Evolutionary conservation across 2,888 invertebrate species (phyloP).

Genomic region (Sturmia bella): DNA sequence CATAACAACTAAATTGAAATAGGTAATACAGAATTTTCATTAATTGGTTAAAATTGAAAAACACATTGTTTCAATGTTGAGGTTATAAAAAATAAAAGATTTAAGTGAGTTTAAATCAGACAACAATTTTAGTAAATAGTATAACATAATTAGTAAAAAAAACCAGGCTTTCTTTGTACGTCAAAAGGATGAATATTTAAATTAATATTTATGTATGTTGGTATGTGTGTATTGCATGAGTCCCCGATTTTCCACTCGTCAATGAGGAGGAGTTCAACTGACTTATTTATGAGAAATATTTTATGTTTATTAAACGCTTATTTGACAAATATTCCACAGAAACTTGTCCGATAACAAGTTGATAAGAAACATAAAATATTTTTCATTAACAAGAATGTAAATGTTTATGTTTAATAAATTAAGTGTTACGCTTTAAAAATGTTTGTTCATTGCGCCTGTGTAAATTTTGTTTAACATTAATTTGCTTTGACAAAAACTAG

Average conservation of each 20-base stretch:
- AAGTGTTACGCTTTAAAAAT: conserved; percentile 16
- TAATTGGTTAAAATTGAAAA: conserved; percentile 29
- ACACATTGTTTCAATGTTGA: conserved; percentile 51
- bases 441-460: conserved; percentile 12
- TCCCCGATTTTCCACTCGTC: conserved; percentile 42
- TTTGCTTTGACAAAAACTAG: background rate
- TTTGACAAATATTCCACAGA: no score
- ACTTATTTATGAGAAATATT: no score
- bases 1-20: conserved; percentile 33
- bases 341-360: no score
- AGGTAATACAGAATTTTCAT: conserved; percentile 53
- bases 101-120: conserved; percentile 29
- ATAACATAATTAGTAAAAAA: conserved; percentile 36
- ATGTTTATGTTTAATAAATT: conserved; percentile 19
- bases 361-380: no score
- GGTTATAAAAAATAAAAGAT: conserved; percentile 5
- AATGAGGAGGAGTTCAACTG: conserved; percentile 52
- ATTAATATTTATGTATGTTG: background rate
- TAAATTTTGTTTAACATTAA: conserved; percentile 23
- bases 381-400: no score
- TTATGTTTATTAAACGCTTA: no score
- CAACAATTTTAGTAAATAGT: conserved; percentile 19
- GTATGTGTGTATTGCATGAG: conserved; percentile 58
- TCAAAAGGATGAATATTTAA: conserved; percentile 42
- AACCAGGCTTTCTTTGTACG: conserved; percentile 57